Base-by-base conservation (phyloP, 1,140 invertebrate species). In the Zaprionus ghesquierei region DNA sequence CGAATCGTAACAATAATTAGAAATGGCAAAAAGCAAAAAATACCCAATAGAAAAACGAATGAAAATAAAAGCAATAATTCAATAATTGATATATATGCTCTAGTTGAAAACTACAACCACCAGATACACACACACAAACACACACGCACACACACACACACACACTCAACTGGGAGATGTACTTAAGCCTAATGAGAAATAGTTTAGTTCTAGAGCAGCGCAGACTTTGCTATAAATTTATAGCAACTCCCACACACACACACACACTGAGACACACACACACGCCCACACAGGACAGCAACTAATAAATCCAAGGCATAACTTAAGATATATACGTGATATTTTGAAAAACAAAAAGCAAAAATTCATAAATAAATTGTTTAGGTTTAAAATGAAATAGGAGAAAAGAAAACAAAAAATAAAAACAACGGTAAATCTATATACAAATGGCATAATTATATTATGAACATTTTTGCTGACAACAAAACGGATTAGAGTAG, bases 261-360 rank as follows among this genome's bases (percentile, higher is more conserved):
- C 12, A 55, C 20, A 54, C 8, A 65, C 12, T 51, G 23, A 64
- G 31, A 66, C 12, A 46, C 5, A 59, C 25, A 41, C 2, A 53
- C 22, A 35, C 1, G 23, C 3, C 55, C 53, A 61, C 33, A 62
- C 50, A 73, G 29, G 44, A 62, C 58, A 66, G 61, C 35, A 80
- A 81, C 64, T 79, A 85, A 86, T 79, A 86, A 90, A 89, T 79
- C 81, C 86, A 89, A 90, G 86, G 85, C 86, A 89, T 89, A 89
- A 89, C 87, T 90, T 89, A 89, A 89, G 86, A 72, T 89, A 89
- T 89, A 89, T 89, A 90, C 85, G 86, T 86, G 82, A 86, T 86
- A 86, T 86, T 86, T 86, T 86, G 84, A 86, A 87, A 70, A 70
- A 70, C 46, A 75, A 70, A 82, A 82, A 69, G 78, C 79, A 81